Evolutionary conservation across 2,888 invertebrate genomes (phyloP), one percentile per base, ranked within the genome.

Genomic region (Lycocerus yunnanus): DNA sequence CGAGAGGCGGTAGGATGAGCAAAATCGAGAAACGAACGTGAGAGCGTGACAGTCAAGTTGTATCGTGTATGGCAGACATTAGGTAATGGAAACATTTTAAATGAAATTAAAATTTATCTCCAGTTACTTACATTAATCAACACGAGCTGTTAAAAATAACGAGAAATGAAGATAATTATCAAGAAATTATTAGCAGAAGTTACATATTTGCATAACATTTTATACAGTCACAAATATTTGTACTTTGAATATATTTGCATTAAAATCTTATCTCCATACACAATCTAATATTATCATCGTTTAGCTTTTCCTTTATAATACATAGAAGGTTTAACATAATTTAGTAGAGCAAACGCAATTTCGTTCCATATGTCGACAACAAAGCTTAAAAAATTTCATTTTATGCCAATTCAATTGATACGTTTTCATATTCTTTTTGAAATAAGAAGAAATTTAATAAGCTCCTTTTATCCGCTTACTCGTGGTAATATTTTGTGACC

Each of bases 141-240:
- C 43, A 43, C 43, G 43, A 43, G 43, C n/a, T 43, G 43, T 43
- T 43, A 43, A 43, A 43, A 43, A 43, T 43, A 43, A n/a, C 43
- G n/a, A 43, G 43, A 43, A n/a, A 43, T 43, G 43, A 43, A 43
- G 43, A 43, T 43, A 43, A 43, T 43, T 43, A 43, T 43, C 15
- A n/a, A 63, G 61, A 63, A 63, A 63, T 63, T 63, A 63, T 63
- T 63, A 18, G 18, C 61, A 63, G 18, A 18, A 63, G 61, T 15
- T 63, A 63, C 61, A 63, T 63, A 63, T 63, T 63, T 63, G 61
- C 61, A 63, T 63, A 63, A 63, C 61, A 20, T 63, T 63, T 63
- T 63, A 63, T 63, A 63, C n/a, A 8, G 15, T 20, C 61, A 18
- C 61, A 63, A 63, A 63, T 63, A 63, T 63, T 63, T 63, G 61